These are phyloP conservation scores for Bucorvus abyssinicus DNA, from an alignment of 2,797 vertebrate genomes.

Conservation along the genomic window DNA sequence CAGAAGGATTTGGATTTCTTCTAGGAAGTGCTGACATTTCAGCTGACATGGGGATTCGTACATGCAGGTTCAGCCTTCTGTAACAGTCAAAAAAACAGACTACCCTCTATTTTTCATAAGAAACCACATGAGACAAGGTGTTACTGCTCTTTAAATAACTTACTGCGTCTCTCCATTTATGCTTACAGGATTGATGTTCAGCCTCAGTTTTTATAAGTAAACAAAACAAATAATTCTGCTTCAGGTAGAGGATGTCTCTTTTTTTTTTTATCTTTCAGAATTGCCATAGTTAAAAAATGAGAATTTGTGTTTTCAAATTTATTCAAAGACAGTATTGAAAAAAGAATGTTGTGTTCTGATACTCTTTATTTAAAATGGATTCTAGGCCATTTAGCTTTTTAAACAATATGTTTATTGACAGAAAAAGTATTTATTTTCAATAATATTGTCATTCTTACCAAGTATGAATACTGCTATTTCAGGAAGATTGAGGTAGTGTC, in stretches of 20 bases:
- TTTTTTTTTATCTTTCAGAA: neutral
- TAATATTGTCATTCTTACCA: neutral
- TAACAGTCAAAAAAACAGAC: neutral
- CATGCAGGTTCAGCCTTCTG: neutral
- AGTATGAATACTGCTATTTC: neutral
- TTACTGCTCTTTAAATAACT: neutral
- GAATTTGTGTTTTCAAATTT: neutral
- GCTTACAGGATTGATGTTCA: neutral
- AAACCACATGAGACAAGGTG: neutral
- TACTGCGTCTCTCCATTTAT: neutral
- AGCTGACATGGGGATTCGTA: neutral
- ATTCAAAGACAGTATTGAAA: neutral
- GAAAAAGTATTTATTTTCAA: neutral
- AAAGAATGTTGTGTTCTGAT: neutral
- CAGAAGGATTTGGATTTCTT: neutral
- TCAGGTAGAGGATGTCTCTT: neutral
- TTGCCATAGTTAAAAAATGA: neutral
- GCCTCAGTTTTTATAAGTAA: neutral
- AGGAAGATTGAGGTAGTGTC: neutral
- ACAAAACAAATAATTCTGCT: neutral
- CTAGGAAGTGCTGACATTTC: neutral
- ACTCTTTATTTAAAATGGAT: neutral
- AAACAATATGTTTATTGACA: slow-evolving; percentile 27
- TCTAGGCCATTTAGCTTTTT: neutral
- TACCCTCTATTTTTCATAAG: neutral